Percentiles rank a stretch among this genome's conserved stretches.
Conservation (phyloP, 2,888 invertebrate species). For the Ornithoptera alexandrae region DNA sequence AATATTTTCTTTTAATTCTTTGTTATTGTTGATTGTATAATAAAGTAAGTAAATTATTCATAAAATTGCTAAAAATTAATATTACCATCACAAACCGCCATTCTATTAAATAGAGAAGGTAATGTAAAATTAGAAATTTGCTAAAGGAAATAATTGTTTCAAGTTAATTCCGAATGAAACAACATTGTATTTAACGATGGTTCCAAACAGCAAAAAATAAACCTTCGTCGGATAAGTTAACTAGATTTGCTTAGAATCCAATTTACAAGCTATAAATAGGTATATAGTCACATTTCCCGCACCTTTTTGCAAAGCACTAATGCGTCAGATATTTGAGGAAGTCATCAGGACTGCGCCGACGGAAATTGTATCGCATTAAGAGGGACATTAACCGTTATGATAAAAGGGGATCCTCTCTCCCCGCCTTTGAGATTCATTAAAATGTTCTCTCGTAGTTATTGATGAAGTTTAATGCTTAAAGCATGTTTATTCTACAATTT, state of each 20-base stretch:
- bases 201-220: not conserved
- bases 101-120: too few relatives aligned
- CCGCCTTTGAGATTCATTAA: slow-evolving; percentile 37
- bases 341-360: slow-evolving; percentile 49
- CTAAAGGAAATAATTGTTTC: too few relatives aligned
- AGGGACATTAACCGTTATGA: slow-evolving; percentile 62
- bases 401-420: slow-evolving; percentile 51
- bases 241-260: slow-evolving; percentile 23
- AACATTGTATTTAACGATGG: too few relatives aligned
- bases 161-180: too few relatives aligned
- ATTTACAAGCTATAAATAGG: slow-evolving; percentile 41
- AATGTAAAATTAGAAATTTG: too few relatives aligned
- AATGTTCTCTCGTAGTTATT: slow-evolving; percentile 33
- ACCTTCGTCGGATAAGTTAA: not conserved
- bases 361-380: slow-evolving; percentile 70
- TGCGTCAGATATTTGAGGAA: slow-evolving; percentile 57
- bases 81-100: too few relatives aligned
- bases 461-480: not conserved
- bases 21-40: too few relatives aligned
- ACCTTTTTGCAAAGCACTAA: slow-evolving; percentile 54
- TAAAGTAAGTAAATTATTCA: too few relatives aligned
- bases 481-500: not conserved
- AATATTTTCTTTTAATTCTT: too few relatives aligned
- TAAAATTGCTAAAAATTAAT: too few relatives aligned
- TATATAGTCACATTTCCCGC: slow-evolving; percentile 38